Conservation (phyloP, 1,140 invertebrate genomes). For the Pogonomyrmex barbatus region DNA sequence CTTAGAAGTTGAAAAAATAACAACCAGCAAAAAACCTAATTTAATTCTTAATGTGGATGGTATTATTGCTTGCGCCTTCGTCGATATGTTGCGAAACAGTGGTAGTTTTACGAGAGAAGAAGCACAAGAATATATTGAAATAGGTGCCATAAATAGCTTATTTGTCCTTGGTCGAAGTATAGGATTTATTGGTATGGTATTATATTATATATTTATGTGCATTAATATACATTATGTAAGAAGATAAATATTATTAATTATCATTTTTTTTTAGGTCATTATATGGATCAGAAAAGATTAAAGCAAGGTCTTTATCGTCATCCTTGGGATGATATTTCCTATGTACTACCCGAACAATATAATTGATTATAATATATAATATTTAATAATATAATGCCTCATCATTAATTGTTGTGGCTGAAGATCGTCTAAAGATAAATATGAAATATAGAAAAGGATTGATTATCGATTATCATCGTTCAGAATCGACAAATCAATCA, state of each 20-base stretch:
- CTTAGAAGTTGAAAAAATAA: slow-evolving; percentile 99
- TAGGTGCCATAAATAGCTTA: slow-evolving; percentile 98
- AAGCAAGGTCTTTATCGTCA: slow-evolving; percentile 99
- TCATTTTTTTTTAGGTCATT: slow-evolving; percentile 91
- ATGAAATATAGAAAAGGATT: slow-evolving; percentile 5
- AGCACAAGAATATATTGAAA: slow-evolving; percentile 98
- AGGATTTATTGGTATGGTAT: slow-evolving; percentile 96
- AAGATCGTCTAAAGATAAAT: slow-evolving; percentile 28
- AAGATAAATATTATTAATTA: neutral
- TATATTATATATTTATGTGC: neutral
- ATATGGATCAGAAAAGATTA: slow-evolving; percentile 98
- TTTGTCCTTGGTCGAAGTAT: slow-evolving; percentile 99
- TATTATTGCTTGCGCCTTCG: slow-evolving; percentile 98
- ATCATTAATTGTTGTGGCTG: neutral
- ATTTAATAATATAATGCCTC: neutral
- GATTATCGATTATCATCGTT: neutral
- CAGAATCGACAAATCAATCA: neutral
- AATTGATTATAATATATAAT: slow-evolving; percentile 75
- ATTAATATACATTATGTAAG: neutral
- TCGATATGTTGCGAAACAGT: slow-evolving; percentile 97
- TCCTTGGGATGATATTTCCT: slow-evolving; percentile 99
- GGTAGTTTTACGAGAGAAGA: slow-evolving; percentile 98
- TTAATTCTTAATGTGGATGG: slow-evolving; percentile 99
- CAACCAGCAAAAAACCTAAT: slow-evolving; percentile 99
- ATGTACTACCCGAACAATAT: slow-evolving; percentile 95